Evolutionary conservation across 2,797 vertebrate species (phyloP).

Genomic region (Botia kubotai): DNA sequence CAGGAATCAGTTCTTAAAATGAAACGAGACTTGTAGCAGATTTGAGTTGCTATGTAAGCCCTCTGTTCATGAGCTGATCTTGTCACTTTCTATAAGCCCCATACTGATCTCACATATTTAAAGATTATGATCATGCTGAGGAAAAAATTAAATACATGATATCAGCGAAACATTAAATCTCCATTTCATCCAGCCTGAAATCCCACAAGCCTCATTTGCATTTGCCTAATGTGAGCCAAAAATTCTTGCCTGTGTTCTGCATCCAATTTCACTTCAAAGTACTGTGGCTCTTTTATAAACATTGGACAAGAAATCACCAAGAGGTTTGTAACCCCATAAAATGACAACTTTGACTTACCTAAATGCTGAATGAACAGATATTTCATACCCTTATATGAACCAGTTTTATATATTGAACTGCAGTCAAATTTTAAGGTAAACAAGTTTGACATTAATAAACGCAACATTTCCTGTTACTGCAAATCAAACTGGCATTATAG

Average conservation of each 20-base stretch:
- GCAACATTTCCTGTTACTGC: background rate
- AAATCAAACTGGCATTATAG: background rate
- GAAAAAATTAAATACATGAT: slow-evolving; percentile 16
- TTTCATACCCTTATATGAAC: background rate
- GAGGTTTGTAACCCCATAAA: slow-evolving; percentile 15
- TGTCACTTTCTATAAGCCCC: slow-evolving; percentile 24
- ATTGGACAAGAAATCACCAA: slow-evolving; percentile 18
- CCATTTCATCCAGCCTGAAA: slow-evolving; percentile 34
- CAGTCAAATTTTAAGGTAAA: background rate
- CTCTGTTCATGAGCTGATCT: slow-evolving; percentile 39
- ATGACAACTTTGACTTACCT: background rate
- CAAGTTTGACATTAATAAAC: background rate
- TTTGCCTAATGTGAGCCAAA: slow-evolving; percentile 44
- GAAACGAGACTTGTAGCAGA: slow-evolving; percentile 1
- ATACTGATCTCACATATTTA: slow-evolving; percentile 30
- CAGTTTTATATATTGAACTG: background rate
- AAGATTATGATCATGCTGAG: slow-evolving; percentile 26
- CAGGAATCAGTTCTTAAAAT: slow-evolving; percentile 14
- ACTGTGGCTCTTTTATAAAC: slow-evolving; percentile 42
- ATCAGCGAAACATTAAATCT: slow-evolving; percentile 30
- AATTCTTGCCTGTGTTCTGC: slow-evolving; percentile 48
- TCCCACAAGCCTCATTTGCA: slow-evolving; percentile 33
- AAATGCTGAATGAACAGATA: background rate
- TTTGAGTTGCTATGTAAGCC: slow-evolving; percentile 12
- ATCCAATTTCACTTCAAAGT: slow-evolving; percentile 46